Evolutionary conservation across 2,888 invertebrate species (phyloP).

Genomic region (Polietes domitor): DNA sequence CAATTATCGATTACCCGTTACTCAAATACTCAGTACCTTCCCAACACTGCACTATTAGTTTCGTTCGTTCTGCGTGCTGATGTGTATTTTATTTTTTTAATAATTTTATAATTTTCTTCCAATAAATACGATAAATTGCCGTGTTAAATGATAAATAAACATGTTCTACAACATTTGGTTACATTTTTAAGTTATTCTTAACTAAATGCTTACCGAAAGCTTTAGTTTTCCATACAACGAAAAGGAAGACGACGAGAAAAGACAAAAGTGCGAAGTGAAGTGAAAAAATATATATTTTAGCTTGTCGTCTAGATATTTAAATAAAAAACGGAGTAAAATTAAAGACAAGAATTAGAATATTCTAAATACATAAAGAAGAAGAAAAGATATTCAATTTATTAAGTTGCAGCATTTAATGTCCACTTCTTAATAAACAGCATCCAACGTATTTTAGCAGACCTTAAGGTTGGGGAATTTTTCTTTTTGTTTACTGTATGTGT

Average conservation of each 20-base stretch:
- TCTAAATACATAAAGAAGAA: not conserved
- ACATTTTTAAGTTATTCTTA: conserved; percentile 29
- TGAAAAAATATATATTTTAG: too few species aligned
- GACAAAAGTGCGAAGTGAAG: conserved; percentile 19
- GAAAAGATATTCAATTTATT: not conserved
- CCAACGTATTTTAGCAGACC: not conserved
- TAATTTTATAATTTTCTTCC: conserved; percentile 54
- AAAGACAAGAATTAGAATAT: not conserved
- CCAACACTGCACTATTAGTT: not conserved
- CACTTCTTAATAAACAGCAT: not conserved
- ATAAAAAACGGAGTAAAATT: not conserved
- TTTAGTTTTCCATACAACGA: not conserved
- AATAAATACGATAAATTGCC: conserved; percentile 46
- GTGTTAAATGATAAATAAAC: conserved; percentile 17
- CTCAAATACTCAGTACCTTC: too few species aligned
- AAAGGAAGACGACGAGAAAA: conserved; percentile 4
- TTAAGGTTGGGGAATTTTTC: conserved; percentile 9
- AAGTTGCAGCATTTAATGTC: not conserved
- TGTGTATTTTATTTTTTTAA: conserved; percentile 64
- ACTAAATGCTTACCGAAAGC: conserved; percentile 9
- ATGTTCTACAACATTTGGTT: not conserved
- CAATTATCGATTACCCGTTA: too few species aligned
- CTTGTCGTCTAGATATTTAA: too few species aligned
- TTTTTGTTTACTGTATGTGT: conserved; percentile 46
- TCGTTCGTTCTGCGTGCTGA: conserved; percentile 59